phyloP scores from a whole-genome alignment of 2,888 invertebrate genomes.

The Dynastes maya region DNA sequence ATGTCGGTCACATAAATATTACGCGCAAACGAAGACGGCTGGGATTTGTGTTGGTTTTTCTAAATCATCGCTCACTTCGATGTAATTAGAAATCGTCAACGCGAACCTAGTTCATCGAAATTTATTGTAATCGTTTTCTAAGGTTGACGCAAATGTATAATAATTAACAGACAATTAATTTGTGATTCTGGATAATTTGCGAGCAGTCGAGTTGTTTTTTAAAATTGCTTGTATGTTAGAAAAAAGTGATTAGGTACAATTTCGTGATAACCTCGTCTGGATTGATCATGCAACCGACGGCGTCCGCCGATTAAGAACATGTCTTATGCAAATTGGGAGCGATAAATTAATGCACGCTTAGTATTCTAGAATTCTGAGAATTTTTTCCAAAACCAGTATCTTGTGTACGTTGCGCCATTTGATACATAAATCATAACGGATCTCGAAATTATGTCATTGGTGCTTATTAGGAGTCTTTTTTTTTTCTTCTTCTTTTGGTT shows the following conservation, averaged over 20 bases:
- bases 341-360: constrained; percentile 31
- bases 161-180: constrained; percentile 30
- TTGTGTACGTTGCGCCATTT: constrained; percentile 12
- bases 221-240: not conserved
- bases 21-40: not conserved
- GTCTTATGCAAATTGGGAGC: constrained; percentile 33
- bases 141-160: constrained; percentile 3
- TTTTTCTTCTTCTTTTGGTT: constrained; percentile 8
- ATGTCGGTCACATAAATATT: constrained; percentile 20
- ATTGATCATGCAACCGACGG: constrained; percentile 9
- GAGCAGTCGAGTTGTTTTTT: not conserved
- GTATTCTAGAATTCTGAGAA: constrained; percentile 39
- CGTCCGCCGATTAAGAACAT: not conserved
- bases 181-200: not conserved
- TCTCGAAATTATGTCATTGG: constrained; percentile 20
- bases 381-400: constrained; percentile 40
- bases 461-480: constrained; percentile 7
- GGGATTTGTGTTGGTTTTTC: not conserved
- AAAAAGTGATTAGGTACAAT: not conserved
- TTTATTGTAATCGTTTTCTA: constrained; percentile 28
- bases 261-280: constrained; percentile 5
- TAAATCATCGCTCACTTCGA: not conserved
- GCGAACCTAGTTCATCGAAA: not conserved
- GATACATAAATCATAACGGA: constrained; percentile 29
- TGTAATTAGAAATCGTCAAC: constrained; percentile 1